Percentiles rank a stretch among this genome's conserved stretches.
Conservation (phyloP, 2,888 invertebrate species). For the Eremobia ochroleuca region DNA sequence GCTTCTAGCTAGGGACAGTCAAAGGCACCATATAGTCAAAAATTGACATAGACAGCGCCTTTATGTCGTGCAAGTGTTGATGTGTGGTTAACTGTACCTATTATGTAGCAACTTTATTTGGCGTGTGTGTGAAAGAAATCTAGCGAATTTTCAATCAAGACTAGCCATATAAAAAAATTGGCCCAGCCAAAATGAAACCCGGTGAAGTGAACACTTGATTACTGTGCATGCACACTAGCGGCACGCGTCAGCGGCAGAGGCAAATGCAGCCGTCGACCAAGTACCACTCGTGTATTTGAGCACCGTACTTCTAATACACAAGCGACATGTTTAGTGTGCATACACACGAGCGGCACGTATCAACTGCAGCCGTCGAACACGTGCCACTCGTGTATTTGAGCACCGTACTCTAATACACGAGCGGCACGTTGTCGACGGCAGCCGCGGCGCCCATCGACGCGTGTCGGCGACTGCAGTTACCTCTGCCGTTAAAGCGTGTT, state of each 20-base stretch:
- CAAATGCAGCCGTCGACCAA: no score
- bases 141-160: neutral
- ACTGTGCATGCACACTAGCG: neutral
- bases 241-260: neutral
- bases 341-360: neutral
- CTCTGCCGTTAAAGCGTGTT: neutral
- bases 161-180: neutral
- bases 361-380: no score
- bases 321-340: no score
- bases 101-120: neutral
- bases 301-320: neutral
- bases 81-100: neutral
- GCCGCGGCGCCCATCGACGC: no score
- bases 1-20: neutral
- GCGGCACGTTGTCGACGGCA: no score
- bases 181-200: neutral
- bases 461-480: no score
- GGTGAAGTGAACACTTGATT: neutral
- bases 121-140: neutral
- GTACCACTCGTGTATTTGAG: neutral
- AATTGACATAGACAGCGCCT: neutral
- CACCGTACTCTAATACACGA: neutral
- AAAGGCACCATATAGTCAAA: neutral
- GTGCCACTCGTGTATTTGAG: neutral
- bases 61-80: neutral